Percentiles rank a stretch among this genome's conserved stretches.
Evolutionary conservation across 2,888 invertebrate species (phyloP).

Genomic region (Hedya salicella): DNA sequence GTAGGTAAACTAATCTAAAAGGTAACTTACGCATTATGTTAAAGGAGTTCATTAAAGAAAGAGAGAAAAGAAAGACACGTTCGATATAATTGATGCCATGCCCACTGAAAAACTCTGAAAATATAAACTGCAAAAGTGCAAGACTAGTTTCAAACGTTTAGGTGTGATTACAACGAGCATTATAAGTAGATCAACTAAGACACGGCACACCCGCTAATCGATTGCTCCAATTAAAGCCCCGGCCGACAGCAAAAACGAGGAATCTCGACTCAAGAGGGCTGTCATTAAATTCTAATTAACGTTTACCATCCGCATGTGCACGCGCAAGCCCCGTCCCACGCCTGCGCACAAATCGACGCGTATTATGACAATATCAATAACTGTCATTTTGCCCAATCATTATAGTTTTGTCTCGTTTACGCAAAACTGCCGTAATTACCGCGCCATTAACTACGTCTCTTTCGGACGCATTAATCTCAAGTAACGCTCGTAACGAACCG

Average conservation of each 20-base stretch:
- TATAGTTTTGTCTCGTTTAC: conserved; percentile 81
- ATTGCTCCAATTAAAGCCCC: conserved; percentile 47
- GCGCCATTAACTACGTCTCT: conserved; percentile 75
- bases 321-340: conserved; percentile 61
- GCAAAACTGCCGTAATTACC: conserved; percentile 76
- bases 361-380: conserved; percentile 80
- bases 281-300: conserved; percentile 80
- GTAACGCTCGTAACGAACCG: conserved; percentile 62
- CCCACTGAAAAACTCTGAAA: background rate
- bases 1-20: too few species aligned
- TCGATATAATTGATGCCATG: too few species aligned
- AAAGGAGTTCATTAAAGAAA: too few species aligned
- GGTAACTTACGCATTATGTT: too few species aligned
- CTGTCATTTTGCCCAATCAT: conserved; percentile 80
- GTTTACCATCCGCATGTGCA: conserved; percentile 63
- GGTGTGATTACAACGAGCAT: conserved; percentile 11
- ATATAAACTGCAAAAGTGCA: background rate
- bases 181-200: conserved; percentile 35
- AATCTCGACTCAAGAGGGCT: conserved; percentile 55
- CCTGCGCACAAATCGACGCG: conserved; percentile 65
- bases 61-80: too few species aligned
- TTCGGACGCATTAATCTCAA: conserved; percentile 78
- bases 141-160: conserved; percentile 10
- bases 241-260: conserved; percentile 50
- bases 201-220: conserved; percentile 35